These are phyloP conservation scores for Agrenia bidenticulata DNA, from an alignment of 2,888 invertebrate genomes.

Conservation along the genomic window DNA sequence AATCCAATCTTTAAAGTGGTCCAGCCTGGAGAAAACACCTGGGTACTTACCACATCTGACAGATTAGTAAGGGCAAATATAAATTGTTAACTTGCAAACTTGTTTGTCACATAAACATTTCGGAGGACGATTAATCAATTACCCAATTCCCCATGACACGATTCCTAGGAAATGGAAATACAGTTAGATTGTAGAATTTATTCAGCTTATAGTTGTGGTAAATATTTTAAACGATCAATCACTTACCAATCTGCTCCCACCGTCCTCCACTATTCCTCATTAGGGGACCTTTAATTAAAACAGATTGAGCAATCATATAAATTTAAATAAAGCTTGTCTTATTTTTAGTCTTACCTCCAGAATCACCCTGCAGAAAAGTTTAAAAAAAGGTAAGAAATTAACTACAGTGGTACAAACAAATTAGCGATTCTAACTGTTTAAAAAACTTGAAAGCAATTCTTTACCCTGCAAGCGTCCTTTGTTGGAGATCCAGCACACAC, in stretches of 20 bases:
- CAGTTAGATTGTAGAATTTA: too few relatives aligned
- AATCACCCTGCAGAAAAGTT: slow-evolving; percentile 21
- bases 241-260: slow-evolving; percentile 39
- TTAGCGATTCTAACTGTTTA: neutral
- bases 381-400: neutral
- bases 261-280: slow-evolving; percentile 32
- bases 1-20: slow-evolving; percentile 34
- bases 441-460: neutral
- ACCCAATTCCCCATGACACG: slow-evolving; percentile 32
- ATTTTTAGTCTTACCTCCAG: slow-evolving; percentile 10
- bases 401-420: neutral
- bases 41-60: slow-evolving; percentile 37
- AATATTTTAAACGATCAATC: neutral
- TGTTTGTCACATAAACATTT: neutral
- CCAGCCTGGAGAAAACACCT: slow-evolving; percentile 33
- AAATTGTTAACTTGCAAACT: too few relatives aligned
- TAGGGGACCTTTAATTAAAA: slow-evolving; percentile 25
- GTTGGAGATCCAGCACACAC: slow-evolving; percentile 35
- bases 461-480: slow-evolving; percentile 38
- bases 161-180: slow-evolving; percentile 17
- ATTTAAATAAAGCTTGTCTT: neutral
- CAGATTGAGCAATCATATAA: neutral
- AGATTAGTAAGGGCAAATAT: too few relatives aligned
- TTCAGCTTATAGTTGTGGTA: neutral
- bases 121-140: neutral